Evolutionary conservation across 2,888 invertebrate genomes (phyloP).

Genomic region (Melipona bicolor): DNA sequence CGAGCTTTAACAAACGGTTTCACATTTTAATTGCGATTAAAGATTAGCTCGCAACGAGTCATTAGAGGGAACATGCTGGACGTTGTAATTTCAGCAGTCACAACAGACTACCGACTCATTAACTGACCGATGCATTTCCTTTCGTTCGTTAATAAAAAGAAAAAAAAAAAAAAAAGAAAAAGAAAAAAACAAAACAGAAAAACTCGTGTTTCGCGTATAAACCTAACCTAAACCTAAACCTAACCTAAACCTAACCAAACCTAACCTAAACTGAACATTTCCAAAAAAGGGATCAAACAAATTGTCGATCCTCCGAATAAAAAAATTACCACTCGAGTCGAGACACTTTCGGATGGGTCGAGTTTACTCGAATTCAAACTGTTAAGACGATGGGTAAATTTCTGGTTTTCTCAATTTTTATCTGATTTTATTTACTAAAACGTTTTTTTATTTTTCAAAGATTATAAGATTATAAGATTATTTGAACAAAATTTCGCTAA

Average conservation of each 20-base stretch:
- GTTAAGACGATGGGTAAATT: too few species aligned
- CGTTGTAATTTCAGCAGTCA: conserved; percentile 25
- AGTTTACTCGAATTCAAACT: not conserved
- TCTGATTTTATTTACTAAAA: too few species aligned
- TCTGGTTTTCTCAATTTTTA: too few species aligned
- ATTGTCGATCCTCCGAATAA: not conserved
- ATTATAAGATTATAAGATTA: too few species aligned
- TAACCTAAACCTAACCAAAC: too few species aligned
- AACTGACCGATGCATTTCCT: not conserved
- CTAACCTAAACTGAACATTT: not conserved
- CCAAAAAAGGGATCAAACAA: not conserved
- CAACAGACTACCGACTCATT: not conserved
- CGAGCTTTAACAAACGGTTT: conserved; percentile 21
- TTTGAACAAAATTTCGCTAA: too few species aligned
- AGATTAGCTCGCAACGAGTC: conserved; percentile 20
- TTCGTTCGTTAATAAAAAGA: not conserved
- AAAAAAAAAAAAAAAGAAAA: too few species aligned
- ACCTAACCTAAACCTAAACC: too few species aligned
- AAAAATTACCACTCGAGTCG: not conserved
- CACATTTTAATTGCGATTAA: conserved; percentile 13
- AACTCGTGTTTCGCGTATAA: not conserved
- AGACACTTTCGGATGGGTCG: not conserved
- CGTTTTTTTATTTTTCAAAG: too few species aligned
- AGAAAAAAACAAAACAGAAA: too few species aligned
- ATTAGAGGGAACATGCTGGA: conserved; percentile 21